Base-by-base conservation (phyloP, 2,113 vertebrate species). In the Notothenia coriiceps region DNA sequence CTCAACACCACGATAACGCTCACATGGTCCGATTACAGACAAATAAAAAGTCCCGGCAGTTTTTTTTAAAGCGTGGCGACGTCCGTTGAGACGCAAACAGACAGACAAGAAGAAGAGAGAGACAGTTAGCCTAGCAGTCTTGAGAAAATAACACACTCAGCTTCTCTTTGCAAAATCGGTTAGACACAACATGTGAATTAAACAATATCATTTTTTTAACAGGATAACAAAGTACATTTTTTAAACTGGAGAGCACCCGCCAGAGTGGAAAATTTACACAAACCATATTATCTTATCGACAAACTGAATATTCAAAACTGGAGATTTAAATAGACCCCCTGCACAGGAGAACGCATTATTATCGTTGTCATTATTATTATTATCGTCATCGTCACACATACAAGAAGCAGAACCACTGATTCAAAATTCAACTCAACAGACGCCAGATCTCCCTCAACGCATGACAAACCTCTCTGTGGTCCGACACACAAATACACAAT, bases 51-150 rank as follows among this genome's bases (percentile, higher is more conserved):
- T 20, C 80, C 47, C 13, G 6, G 0, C 12, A 18, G 5, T 62
- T 29, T 63, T 4, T 72, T 40, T 6, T 5, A 60, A 18, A 68
- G 13, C 29, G 65, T n/a, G 54, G 44, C 75, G 22, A 12, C 22
- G 6, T 18, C 71, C n/a, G 9, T 69, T 66, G 65, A 6, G 68
- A 70, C 35, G 8, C 43, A 62, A 71, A 62, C 15, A 60, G 70
- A 75, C 2, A 49, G 47, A 73, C 55, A 25, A 25, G 25, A 29
- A 17, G 70, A 50, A 33, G 80, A 84, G 69, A 71, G 57, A 71
- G 76, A 84, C 70, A 82, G 83, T 70, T 61, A 89, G 92, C 91
- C 87, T 93, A 93, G 92, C 91, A 92, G 92, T 93, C 91, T 91
- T 92, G 91, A 93, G 89, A 85, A 85, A 66, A 78, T 67, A 84